Base-by-base conservation (phyloP, 2,113 vertebrate genomes). In the Aegotheles bennettii region DNA sequence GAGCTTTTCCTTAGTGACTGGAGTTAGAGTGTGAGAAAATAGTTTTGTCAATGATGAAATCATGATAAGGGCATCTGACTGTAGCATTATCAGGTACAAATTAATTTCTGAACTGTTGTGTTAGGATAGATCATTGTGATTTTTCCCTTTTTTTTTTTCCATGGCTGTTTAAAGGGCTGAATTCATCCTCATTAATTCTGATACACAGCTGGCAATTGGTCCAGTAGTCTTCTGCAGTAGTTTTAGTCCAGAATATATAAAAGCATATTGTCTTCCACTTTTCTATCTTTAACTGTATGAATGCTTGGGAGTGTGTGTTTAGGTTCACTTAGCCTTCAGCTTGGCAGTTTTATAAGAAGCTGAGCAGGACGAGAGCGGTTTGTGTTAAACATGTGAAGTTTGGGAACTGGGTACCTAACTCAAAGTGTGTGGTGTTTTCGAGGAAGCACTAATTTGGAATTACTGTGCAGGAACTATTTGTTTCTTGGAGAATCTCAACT, bases 251-350 rank as follows among this genome's bases (percentile, higher is more conserved):
- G 29, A 50, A 21, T 28, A 28, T 45, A 13, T 17, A 11, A 59
- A 92, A 74, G 8, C 5, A 2, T 75, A 18, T 2, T 3, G 0
- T 42, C 9, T 42, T 77, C 10, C 1, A 2, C 13, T 35, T 40
- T 43, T 42, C 5, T 45, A 4, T 45, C 14, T 80, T 57, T 36
- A 40, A 21, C 26, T 60, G 13, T 16, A 1, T 57, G 31, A 64
- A 19, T 60, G 18, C 13, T 73, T 67, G 12, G 36, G 33, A 77
- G 5, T 1, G 1, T 57, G 6, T 35, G 17, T 31, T 47, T 75
- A 38, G 26, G 17, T 78, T 47, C 19, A 13, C 16, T 81, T 71
- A 18, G n/a, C 13, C 13, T 90, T 84, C 31, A 82, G 8, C 33
- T 75, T 14, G 60, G 29, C 10, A 25, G 20, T 84, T 47, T 91